These are phyloP conservation scores for Saiga tatarica DNA, from an alignment of 2,113 vertebrate genomes.

Conservation along the genomic window DNA sequence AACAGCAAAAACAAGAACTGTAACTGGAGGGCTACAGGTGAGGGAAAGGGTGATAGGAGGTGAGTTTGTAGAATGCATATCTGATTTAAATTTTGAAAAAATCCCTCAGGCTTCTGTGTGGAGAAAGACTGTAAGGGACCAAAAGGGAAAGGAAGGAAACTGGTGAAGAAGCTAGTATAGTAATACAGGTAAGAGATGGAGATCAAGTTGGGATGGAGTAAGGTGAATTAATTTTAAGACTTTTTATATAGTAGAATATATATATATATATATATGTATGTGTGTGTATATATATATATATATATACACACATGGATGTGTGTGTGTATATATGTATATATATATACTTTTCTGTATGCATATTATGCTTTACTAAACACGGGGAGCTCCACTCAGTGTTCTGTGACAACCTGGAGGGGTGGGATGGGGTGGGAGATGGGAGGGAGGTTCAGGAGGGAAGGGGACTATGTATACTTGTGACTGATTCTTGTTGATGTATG, in stretches of 20 bases:
- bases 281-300: too few species aligned
- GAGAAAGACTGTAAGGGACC: neutral
- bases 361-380: slow-evolving; percentile 1
- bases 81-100: slow-evolving; percentile 9
- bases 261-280: neutral
- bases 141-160: neutral
- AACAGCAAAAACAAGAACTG: neutral
- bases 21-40: neutral
- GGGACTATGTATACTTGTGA: neutral
- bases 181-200: neutral
- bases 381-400: neutral
- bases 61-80: neutral
- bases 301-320: too few species aligned
- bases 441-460: neutral
- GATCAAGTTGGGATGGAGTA: neutral
- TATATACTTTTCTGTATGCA: neutral
- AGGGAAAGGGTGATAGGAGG: neutral
- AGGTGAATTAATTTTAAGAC: neutral
- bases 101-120: neutral
- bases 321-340: too few species aligned
- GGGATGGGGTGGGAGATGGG: neutral
- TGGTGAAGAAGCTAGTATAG: neutral
- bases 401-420: neutral
- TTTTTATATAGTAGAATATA: neutral
- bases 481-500: neutral